A percentile compares a stretch with the other conserved stretches of the same genome.
phyloP scores from a whole-genome alignment of 1,140 invertebrate genomes.

The Heliconius hermathena region DNA sequence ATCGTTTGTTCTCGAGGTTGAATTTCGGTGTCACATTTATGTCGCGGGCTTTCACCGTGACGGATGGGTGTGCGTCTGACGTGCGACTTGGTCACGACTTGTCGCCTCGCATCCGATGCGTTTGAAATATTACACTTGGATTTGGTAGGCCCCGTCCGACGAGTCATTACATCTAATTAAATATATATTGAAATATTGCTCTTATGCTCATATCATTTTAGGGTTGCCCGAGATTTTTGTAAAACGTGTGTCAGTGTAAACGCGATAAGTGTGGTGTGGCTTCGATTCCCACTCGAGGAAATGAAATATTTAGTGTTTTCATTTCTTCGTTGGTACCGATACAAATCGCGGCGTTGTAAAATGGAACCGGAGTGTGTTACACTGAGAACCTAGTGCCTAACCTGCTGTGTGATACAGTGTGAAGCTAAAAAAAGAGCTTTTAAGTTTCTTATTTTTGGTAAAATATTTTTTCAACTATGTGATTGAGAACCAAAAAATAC shows the following conservation, averaged over 20 bases:
- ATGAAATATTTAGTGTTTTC: too few species aligned
- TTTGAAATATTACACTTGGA: constrained; percentile 62
- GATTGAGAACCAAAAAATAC: not conserved
- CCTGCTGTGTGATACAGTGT: too few species aligned
- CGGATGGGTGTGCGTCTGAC: constrained; percentile 46
- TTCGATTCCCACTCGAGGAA: too few species aligned
- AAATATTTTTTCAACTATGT: not conserved
- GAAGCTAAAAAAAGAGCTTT: not conserved
- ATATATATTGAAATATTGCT: constrained; percentile 11
- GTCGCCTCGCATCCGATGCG: constrained; percentile 56
- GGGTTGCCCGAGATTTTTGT: not conserved
- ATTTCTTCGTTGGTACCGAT: too few species aligned
- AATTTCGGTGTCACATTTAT: constrained; percentile 37
- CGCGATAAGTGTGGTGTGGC: too few species aligned
- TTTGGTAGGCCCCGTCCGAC: constrained; percentile 33
- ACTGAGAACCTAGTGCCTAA: too few species aligned
- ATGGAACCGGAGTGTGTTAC: too few species aligned
- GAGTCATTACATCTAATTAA: constrained; percentile 42
- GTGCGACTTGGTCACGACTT: constrained; percentile 63
- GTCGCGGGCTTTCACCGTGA: constrained; percentile 54
- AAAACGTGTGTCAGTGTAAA: too few species aligned
- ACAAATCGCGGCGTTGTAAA: too few species aligned
- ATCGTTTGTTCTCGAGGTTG: not conserved
- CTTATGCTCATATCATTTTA: not conserved
- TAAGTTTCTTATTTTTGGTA: not conserved